Evolutionary conservation across 1,140 invertebrate species (phyloP).

Genomic region (Dermatophagoides farinae): DNA sequence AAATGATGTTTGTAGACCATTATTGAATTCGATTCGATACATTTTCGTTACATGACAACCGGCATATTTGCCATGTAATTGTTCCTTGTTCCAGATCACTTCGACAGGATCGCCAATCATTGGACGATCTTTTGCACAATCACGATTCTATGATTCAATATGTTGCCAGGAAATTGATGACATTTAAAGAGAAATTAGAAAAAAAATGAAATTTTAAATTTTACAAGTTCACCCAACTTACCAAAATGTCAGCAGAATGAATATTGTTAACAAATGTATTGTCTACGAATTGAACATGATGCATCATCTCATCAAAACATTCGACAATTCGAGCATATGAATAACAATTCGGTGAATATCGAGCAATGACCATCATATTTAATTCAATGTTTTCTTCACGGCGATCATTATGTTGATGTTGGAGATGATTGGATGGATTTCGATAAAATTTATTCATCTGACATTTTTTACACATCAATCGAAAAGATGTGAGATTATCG

Average conservation of each 20-base stretch:
- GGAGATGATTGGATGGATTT: constrained; percentile 22
- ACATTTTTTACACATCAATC: neutral
- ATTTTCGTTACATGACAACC: neutral
- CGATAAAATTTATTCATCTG: constrained; percentile 26
- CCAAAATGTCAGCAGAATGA: constrained; percentile 25
- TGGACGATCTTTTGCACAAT: neutral
- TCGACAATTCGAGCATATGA: constrained; percentile 35
- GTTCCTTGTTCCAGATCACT: constrained; percentile 8
- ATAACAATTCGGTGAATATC: constrained; percentile 39
- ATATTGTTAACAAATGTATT: constrained; percentile 38
- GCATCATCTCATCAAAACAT: constrained; percentile 31
- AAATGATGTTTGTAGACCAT: constrained; percentile 23
- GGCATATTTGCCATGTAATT: constrained; percentile 11
- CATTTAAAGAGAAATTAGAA: no score
- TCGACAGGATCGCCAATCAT: constrained; percentile 9
- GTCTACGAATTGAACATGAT: constrained; percentile 42
- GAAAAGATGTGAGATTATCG: constrained; percentile 15
- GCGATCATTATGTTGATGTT: constrained; percentile 1
- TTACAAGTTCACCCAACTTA: neutral
- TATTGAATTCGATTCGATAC: constrained; percentile 28
- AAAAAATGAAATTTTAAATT: neutral
- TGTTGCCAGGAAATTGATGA: constrained; percentile 23
- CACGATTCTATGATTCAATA: neutral
- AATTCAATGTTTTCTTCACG: constrained; percentile 15
- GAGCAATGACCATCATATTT: constrained; percentile 35